Percentiles rank a stretch among this genome's conserved stretches.
phyloP scores from a whole-genome alignment of 2,888 invertebrate genomes.

The Dione juno region DNA sequence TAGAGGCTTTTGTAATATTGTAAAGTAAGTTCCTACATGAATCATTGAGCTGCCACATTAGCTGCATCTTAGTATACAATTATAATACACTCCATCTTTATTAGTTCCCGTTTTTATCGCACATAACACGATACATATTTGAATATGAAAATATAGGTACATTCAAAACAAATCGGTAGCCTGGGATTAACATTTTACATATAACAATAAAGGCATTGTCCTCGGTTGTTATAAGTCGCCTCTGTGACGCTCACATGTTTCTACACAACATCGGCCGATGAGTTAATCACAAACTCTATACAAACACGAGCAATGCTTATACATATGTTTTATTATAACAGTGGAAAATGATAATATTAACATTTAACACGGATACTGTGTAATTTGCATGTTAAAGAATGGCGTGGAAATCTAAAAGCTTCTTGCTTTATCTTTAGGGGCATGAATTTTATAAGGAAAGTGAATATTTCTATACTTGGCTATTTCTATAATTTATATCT shows the following conservation, averaged over 20 bases:
- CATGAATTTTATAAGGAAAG: too few species aligned
- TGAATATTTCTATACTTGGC: too few species aligned
- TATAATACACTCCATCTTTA: too few species aligned
- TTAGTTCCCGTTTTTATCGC: too few species aligned
- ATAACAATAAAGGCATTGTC: conserved; percentile 41
- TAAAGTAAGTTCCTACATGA: too few species aligned
- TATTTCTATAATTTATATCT: too few species aligned
- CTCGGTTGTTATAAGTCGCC: conserved; percentile 36
- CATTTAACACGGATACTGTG: neutral
- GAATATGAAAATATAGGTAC: conserved; percentile 1
- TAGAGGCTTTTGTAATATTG: too few species aligned
- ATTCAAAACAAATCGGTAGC: conserved; percentile 14
- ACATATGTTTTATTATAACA: conserved; percentile 2
- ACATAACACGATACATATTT: neutral
- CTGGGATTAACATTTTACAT: conserved; percentile 7
- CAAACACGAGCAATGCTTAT: conserved; percentile 2
- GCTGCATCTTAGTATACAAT: too few species aligned
- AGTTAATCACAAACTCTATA: conserved; percentile 9
- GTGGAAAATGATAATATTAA: conserved; percentile 2
- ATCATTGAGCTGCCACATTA: too few species aligned
- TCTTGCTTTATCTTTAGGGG: too few species aligned
- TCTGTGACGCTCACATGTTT: conserved; percentile 12
- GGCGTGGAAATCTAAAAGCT: too few species aligned
- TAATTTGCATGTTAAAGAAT: too few species aligned
- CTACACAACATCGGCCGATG: conserved; percentile 6